Conservation (phyloP, 2,888 invertebrate species). For the Tinea semifulvella region DNA sequence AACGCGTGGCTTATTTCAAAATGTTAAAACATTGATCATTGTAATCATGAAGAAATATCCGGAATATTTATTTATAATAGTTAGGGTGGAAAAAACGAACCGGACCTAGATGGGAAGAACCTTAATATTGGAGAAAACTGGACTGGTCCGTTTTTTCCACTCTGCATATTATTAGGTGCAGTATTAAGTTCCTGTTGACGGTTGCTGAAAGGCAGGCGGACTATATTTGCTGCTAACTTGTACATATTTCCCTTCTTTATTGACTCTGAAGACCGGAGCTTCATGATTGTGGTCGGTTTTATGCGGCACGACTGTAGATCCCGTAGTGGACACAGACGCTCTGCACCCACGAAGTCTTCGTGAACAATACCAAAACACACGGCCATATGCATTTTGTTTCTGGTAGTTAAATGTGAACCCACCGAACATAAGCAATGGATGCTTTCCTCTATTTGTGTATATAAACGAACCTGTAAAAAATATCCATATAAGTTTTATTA, state of each 20-base stretch:
- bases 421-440: slow-evolving; percentile 43
- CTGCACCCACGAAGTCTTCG: slow-evolving; percentile 50
- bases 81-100: too few relatives aligned
- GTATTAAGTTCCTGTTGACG: too few relatives aligned
- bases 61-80: too few relatives aligned
- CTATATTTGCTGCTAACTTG: neutral
- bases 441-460: slow-evolving; percentile 54
- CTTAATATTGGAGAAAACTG: too few relatives aligned
- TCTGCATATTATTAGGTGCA: too few relatives aligned
- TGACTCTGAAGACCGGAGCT: slow-evolving; percentile 28
- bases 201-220: too few relatives aligned
- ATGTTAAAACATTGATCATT: too few relatives aligned
- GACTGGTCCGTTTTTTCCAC: too few relatives aligned
- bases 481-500: too few relatives aligned
- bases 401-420: slow-evolving; percentile 57
- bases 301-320: slow-evolving; percentile 30
- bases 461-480: slow-evolving; percentile 41
- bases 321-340: slow-evolving; percentile 47
- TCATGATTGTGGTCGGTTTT: slow-evolving; percentile 44
- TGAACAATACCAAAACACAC: slow-evolving; percentile 57
- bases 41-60: too few relatives aligned
- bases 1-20: too few relatives aligned
- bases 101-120: too few relatives aligned
- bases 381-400: slow-evolving; percentile 50
- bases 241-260: slow-evolving; percentile 10